These are phyloP conservation scores for Aphaenogaster ashmeadi DNA, from an alignment of 1,140 invertebrate species.

Conservation along the genomic window DNA sequence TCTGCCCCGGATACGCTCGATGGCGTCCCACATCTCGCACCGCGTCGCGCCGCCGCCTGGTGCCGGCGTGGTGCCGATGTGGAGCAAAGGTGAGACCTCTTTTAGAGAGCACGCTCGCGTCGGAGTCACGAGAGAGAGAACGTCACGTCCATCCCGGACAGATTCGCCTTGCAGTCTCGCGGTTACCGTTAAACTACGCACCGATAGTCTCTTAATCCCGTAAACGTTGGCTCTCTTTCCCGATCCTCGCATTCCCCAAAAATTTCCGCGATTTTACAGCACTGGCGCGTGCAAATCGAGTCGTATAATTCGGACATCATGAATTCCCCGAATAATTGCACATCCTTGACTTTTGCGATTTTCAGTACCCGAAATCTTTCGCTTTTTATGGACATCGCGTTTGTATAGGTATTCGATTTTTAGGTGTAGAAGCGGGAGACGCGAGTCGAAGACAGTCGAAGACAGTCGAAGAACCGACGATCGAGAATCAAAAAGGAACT, in stretches of 20 bases:
- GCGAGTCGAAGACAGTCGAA: neutral
- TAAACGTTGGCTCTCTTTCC: neutral
- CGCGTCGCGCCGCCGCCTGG: constrained; percentile 59
- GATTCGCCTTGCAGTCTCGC: constrained; percentile 40
- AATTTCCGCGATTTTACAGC: neutral
- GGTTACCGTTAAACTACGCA: constrained; percentile 73
- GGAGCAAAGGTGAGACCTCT: constrained; percentile 80
- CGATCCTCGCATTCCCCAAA: neutral
- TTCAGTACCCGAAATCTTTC: neutral
- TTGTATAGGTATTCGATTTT: neutral
- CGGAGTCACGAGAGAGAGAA: constrained; percentile 61
- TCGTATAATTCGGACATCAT: neutral
- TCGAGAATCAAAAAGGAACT: neutral
- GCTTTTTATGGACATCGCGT: neutral
- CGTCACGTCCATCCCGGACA: constrained; percentile 45
- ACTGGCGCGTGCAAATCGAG: neutral
- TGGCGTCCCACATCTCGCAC: constrained; percentile 75
- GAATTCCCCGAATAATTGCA: neutral
- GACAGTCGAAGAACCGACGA: neutral
- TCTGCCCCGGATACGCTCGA: constrained; percentile 80
- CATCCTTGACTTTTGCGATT: neutral
- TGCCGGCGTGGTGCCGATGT: constrained; percentile 69
- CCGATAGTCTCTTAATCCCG: constrained; percentile 50
- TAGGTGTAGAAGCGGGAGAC: neutral
- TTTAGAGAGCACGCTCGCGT: constrained; percentile 72